A percentile compares a stretch with the other conserved stretches of the same genome.
Evolutionary conservation across 1,140 invertebrate genomes (phyloP).

Genomic region (Hyposmocoma kahamanoa): DNA sequence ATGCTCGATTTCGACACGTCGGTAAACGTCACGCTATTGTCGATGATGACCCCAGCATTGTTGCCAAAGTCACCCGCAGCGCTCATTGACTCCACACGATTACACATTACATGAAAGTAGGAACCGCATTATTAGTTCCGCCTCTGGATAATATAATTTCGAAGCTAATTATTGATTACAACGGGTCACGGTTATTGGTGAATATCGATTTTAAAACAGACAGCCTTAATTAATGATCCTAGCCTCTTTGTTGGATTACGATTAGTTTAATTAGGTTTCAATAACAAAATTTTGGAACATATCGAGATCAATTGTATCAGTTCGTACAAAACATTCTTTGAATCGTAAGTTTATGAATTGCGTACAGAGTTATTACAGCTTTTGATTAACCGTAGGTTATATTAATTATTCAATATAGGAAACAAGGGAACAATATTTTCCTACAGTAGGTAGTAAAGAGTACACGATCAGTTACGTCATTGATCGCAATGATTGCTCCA

Average conservation of each 20-base stretch:
- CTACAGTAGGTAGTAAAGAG: too few species aligned
- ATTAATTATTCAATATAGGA: too few species aligned
- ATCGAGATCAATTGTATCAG: constrained; percentile 24
- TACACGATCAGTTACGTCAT: too few species aligned
- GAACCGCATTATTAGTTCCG: constrained; percentile 53
- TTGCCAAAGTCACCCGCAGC: constrained; percentile 36
- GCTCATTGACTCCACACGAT: constrained; percentile 32
- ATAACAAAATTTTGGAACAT: constrained; percentile 27
- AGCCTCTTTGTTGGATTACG: constrained; percentile 19
- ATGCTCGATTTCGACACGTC: constrained; percentile 59
- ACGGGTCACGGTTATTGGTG: constrained; percentile 48
- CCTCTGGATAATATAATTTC: constrained; percentile 50
- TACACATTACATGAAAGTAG: constrained; percentile 31
- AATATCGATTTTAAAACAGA: constrained; percentile 31
- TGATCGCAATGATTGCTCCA: too few species aligned
- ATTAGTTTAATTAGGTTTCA: constrained; percentile 32
- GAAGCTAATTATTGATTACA: constrained; percentile 70
- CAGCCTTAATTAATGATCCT: constrained; percentile 49
- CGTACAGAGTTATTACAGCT: too few species aligned
- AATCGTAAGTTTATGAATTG: too few species aligned
- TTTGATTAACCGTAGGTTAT: too few species aligned
- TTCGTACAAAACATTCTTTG: too few species aligned
- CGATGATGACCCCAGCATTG: constrained; percentile 60
- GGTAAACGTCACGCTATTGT: constrained; percentile 66
- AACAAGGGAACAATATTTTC: too few species aligned